These are phyloP conservation scores for Trichoplusia ni DNA, from an alignment of 1,140 invertebrate species.

Conservation along the genomic window DNA sequence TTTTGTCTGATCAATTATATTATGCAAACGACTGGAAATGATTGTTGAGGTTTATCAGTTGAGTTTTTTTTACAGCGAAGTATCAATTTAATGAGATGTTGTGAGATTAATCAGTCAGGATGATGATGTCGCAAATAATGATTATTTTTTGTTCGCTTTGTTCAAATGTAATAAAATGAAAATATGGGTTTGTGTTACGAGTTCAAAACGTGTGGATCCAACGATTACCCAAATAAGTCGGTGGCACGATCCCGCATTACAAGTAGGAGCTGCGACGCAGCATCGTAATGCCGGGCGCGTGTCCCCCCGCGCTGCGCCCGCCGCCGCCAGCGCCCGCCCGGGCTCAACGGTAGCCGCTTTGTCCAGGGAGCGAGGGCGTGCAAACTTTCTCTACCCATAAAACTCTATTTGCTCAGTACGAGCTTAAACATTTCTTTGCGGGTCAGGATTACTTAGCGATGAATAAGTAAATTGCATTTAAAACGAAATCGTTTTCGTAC, in stretches of 20 bases:
- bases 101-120: too few relatives aligned
- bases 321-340: slow-evolving; percentile 1
- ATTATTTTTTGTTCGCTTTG: too few relatives aligned
- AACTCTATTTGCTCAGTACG: slow-evolving; percentile 47
- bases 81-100: too few relatives aligned
- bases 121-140: too few relatives aligned
- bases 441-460: slow-evolving; percentile 49
- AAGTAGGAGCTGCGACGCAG: slow-evolving; percentile 26
- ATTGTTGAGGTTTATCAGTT: too few relatives aligned
- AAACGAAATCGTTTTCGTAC: slow-evolving; percentile 42
- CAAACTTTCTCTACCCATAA: slow-evolving; percentile 56
- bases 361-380: slow-evolving; percentile 44
- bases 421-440: slow-evolving; percentile 51
- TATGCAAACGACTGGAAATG: neutral
- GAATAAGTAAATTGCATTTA: slow-evolving; percentile 55
- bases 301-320: neutral
- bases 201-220: slow-evolving; percentile 10
- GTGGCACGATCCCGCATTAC: slow-evolving; percentile 36
- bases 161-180: neutral
- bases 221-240: slow-evolving; percentile 34
- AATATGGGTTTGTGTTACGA: slow-evolving; percentile 15
- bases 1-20: neutral
- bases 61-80: too few relatives aligned
- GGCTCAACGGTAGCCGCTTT: slow-evolving; percentile 25
- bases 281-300: slow-evolving; percentile 32